Conservation (phyloP, 2,888 invertebrate species). For the Diarsia brunnea region DNA sequence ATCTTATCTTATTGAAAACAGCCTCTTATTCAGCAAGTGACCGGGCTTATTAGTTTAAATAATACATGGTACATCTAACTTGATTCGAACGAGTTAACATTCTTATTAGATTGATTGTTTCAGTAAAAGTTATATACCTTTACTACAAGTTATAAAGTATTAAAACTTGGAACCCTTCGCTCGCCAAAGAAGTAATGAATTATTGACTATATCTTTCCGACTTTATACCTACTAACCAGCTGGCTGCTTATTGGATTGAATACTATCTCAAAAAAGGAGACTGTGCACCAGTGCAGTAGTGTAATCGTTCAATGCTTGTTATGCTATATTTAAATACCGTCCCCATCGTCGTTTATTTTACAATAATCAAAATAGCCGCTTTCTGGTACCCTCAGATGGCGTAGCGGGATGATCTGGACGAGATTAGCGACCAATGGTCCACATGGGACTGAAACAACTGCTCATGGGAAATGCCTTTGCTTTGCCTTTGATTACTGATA, state of each 20-base stretch:
- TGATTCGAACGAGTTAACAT: slow-evolving; percentile 21
- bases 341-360: too few relatives aligned
- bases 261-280: background rate
- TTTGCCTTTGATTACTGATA: too few relatives aligned
- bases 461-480: too few relatives aligned
- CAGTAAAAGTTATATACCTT: background rate
- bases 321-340: too few relatives aligned
- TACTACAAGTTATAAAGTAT: background rate
- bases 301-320: too few relatives aligned
- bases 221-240: background rate
- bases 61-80: background rate
- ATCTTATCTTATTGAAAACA: slow-evolving; percentile 1
- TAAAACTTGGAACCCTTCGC: background rate
- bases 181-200: background rate
- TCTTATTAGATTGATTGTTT: slow-evolving; percentile 17
- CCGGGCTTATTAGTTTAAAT: background rate
- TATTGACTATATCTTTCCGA: background rate
- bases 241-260: background rate
- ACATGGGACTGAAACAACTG: too few relatives aligned
- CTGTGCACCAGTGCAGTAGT: background rate
- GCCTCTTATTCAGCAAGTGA: background rate
- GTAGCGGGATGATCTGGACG: too few relatives aligned
- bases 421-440: too few relatives aligned
- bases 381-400: too few relatives aligned
- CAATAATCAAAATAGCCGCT: too few relatives aligned